Percentiles rank a stretch among this genome's conserved stretches.
Conservation (phyloP, 2,113 vertebrate genomes). For the Balaenoptera acutorostrata region DNA sequence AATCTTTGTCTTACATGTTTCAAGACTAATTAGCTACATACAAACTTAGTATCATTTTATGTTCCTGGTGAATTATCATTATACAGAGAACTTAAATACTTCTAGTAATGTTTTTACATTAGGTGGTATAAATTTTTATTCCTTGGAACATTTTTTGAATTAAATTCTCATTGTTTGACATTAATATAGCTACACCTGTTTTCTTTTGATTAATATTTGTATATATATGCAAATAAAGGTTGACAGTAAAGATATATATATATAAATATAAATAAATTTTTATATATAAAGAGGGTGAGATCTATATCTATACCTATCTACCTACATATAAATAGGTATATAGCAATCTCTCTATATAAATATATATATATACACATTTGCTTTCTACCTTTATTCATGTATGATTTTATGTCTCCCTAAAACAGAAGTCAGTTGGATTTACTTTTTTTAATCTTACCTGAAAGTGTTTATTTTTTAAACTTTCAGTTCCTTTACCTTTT, state of each 20-base stretch:
- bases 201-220: not conserved
- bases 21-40: not conserved
- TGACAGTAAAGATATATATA: too few species aligned
- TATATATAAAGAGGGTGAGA: fast-evolving
- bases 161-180: not conserved
- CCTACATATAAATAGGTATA: not conserved
- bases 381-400: not conserved
- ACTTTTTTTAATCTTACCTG: not conserved
- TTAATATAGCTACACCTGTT: not conserved
- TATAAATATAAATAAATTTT: not conserved
- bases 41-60: not conserved
- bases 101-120: not conserved
- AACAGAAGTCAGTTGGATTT: not conserved
- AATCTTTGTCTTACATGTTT: not conserved
- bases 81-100: not conserved
- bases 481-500: not conserved
- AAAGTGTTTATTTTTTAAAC: not conserved
- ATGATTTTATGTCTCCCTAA: not conserved
- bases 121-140: not conserved
- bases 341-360: too few species aligned
- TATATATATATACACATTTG: not conserved
- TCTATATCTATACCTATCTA: not conserved
- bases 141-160: not conserved
- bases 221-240: too few species aligned
- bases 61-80: not conserved